Conservation (phyloP, 2,797 vertebrate genomes). For the Falco berigora region DNA sequence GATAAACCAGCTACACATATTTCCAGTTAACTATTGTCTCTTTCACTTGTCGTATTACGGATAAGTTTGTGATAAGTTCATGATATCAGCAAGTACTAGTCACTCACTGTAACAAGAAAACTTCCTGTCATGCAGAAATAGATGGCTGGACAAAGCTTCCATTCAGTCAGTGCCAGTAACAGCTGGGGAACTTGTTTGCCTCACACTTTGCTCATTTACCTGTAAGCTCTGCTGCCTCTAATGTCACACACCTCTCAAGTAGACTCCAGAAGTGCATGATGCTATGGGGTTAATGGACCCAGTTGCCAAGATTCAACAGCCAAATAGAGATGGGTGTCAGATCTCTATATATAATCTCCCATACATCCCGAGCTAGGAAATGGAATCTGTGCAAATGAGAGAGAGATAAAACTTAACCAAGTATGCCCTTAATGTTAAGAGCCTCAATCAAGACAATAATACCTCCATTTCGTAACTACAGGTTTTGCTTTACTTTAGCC, state of each 20-base stretch:
- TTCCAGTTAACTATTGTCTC: background rate
- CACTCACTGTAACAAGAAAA: background rate
- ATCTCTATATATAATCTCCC: background rate
- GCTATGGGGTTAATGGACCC: background rate
- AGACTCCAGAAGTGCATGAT: background rate
- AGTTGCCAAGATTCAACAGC: conserved; percentile 12
- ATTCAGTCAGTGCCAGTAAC: background rate
- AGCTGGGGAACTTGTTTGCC: background rate
- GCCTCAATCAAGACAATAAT: conserved; percentile 2
- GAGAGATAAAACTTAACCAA: conserved; percentile 52
- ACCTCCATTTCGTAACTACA: background rate
- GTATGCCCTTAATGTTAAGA: background rate
- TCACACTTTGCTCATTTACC: background rate
- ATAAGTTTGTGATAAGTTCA: background rate
- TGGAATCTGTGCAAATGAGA: conserved; percentile 14
- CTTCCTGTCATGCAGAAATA: background rate
- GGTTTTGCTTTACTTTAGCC: background rate
- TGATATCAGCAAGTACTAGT: background rate
- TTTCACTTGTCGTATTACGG: background rate
- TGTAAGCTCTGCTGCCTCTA: background rate
- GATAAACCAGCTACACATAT: background rate
- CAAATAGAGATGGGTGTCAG: conserved; percentile 58
- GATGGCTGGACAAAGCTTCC: background rate
- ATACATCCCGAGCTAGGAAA: conserved; percentile 38
- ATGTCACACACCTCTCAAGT: background rate